Evolutionary conservation across 2,797 vertebrate species (phyloP), one percentile per base, ranked within the genome.

Genomic region (Limnodromus scolopaceus): DNA sequence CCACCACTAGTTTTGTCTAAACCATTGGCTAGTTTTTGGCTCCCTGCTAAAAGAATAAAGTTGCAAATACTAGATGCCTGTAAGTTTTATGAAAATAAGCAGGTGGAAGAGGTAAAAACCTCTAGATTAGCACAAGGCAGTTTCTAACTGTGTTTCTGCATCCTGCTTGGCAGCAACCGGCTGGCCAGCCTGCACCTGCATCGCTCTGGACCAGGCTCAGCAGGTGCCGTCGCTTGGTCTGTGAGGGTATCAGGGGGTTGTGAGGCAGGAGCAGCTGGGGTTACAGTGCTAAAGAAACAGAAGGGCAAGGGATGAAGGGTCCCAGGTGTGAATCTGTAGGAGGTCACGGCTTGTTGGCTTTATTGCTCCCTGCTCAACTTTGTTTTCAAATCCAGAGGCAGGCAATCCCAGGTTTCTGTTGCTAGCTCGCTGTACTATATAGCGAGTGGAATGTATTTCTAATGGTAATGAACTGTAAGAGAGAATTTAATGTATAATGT

Each of bases 191-290:
- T 30, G 5, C 28, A 5, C 0, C 3, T 8, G 13, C 58, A 6
- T n/a, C 3, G 0, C 58, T n/a, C 36, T 13, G 41, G 12, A 30
- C 28, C 36, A 5, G n/a, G 43, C 49, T 63, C 48, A 4, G 48
- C 45, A 30, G 28, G 30, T 16, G 39, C 69, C 25, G 14, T 23
- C 0, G 0, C 43, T 69, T 5, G 5, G 51, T 66, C 30, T 0
- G 0, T 0, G 1, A 32, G 23, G 9, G 4, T 19, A 10, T 27
- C 0, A 1, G 3, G 48, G 34, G 8, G 6, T 6, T n/a, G 20
- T 18, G 36, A 20, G 38, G 38, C 24, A 25, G 57, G 32, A 89
- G 57, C 25, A 20, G 13, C 10, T 3, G 1, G 36, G 19, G 5
- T 43, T 66, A 5, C 0, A 5, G 55, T 9, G 30, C 57, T 68